Percentiles rank a stretch among this genome's conserved stretches.
Evolutionary conservation across 2,113 vertebrate species (phyloP).

Genomic region (Tautogolabrus adspersus): DNA sequence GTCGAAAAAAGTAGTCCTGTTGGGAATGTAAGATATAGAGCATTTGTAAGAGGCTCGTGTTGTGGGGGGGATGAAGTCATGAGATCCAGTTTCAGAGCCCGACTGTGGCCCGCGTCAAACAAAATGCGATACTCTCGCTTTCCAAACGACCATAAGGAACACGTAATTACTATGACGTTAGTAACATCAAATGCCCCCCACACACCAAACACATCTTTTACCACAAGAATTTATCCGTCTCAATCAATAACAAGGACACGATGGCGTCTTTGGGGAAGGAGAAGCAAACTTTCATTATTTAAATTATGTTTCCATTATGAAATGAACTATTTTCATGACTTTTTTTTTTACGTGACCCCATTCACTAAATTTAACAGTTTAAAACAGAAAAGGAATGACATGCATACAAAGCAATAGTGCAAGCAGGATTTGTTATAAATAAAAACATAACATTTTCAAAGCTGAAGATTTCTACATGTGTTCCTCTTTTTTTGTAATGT

Average conservation of each 20-base stretch:
- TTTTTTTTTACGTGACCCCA: too few relatives aligned
- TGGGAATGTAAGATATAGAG: background rate
- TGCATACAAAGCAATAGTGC: too few relatives aligned
- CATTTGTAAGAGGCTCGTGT: constrained; percentile 41
- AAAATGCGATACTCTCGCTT: constrained; percentile 62
- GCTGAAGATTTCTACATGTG: too few relatives aligned
- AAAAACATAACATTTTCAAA: background rate
- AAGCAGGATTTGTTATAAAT: background rate
- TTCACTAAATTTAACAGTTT: too few relatives aligned
- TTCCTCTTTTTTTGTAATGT: too few relatives aligned
- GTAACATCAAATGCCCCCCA: constrained; percentile 19
- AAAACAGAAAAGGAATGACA: background rate
- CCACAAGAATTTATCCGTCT: background rate
- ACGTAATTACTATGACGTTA: constrained; percentile 52
- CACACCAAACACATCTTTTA: constrained; percentile 1
- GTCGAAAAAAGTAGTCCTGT: background rate
- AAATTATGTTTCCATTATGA: too few relatives aligned
- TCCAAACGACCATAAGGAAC: constrained; percentile 61
- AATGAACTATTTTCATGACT: too few relatives aligned
- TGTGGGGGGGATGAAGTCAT: constrained; percentile 63
- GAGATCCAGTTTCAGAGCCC: constrained; percentile 73
- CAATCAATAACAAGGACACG: background rate
- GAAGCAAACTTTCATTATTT: background rate
- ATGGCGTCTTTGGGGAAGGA: background rate
- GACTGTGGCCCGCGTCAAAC: constrained; percentile 67